Evolutionary conservation across 2,888 invertebrate genomes (phyloP).

Genomic region (Diploptera punctata): DNA sequence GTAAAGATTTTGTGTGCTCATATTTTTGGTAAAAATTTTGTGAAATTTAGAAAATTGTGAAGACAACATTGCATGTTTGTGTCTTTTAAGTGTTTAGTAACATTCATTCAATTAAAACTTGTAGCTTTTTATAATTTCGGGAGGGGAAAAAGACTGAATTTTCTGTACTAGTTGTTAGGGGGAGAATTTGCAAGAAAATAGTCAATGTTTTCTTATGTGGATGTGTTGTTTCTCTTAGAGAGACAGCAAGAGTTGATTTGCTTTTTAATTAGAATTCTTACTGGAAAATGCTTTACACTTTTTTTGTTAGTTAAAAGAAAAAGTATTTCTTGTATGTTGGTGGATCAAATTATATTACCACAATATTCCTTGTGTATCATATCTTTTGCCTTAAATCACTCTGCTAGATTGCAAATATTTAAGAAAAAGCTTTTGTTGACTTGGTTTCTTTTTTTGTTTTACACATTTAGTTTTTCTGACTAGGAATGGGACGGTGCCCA

Average conservation of each 20-base stretch:
- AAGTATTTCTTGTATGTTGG: neutral
- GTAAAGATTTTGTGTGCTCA: neutral
- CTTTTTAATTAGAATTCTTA: slow-evolving; percentile 24
- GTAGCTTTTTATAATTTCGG: neutral
- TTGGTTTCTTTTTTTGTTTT: slow-evolving; percentile 43
- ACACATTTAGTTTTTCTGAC: slow-evolving; percentile 66
- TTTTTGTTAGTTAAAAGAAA: slow-evolving; percentile 9
- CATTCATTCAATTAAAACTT: neutral
- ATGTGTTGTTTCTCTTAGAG: slow-evolving; percentile 9
- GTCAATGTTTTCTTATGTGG: slow-evolving; percentile 5
- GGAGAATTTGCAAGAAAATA: slow-evolving; percentile 2
- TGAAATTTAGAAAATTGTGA: neutral
- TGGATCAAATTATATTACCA: neutral
- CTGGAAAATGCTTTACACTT: slow-evolving; percentile 17
- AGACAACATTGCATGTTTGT: slow-evolving; percentile 9
- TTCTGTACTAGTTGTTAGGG: neutral
- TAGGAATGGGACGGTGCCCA: slow-evolving; percentile 69
- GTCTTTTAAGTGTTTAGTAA: slow-evolving; percentile 2
- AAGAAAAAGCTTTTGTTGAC: slow-evolving; percentile 43
- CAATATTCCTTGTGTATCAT: slow-evolving; percentile 8
- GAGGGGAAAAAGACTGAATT: neutral
- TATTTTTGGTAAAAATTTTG: neutral
- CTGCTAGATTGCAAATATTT: slow-evolving; percentile 36
- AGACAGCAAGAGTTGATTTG: slow-evolving; percentile 7
- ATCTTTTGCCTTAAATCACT: slow-evolving; percentile 13